Evolutionary conservation across 2,888 invertebrate genomes (phyloP), one percentile per base, ranked within the genome.

Genomic region (Nomada ruficornis): DNA sequence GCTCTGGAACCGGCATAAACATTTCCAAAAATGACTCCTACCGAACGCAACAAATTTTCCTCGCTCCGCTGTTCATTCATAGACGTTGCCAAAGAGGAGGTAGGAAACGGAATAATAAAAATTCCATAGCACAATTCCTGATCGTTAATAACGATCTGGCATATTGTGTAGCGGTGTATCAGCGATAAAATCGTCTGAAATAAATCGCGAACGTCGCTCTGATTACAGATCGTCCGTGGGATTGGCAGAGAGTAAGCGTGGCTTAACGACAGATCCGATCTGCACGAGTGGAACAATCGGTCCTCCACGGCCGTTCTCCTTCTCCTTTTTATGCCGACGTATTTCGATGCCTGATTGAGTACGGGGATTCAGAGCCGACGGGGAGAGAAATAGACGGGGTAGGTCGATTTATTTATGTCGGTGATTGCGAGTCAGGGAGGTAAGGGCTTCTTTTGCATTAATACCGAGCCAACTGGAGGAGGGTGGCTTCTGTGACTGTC

Each of bases 391-490:
- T 89, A 83, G 88, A 85, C 85, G 83, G 55, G n/a, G n/a, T n/a
- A 86, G 87, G 82, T 82, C 89, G 88, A 91, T 91, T 90, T 90
- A 90, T 91, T 91, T 90, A 89, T 87, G 88, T 85, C 86, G 84
- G 83, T 89, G 91, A 91, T 90, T 90, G 88, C 80, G 70, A 87
- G 74, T 62, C 78, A 75, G 69, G 70, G 77, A 86, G 85, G 76
- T 67, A 70, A 87, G 84, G 85, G 76, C 77, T 89, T 80, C 86
- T 78, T 87, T 85, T 84, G 86, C 89, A 88, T 90, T 88, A 88
- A 88, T 86, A 82, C 84, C 72, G 59, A 59, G 50, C 59, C 69
- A 70, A 52, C 52, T n/a, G 47, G 15, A 47, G 59, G 64, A 65
- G 75, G 80, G 86, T 83, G 75, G 79, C 62, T 67, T 80, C 78